phyloP scores from a whole-genome alignment of 2,888 invertebrate species.

The Sisyra nigra region DNA sequence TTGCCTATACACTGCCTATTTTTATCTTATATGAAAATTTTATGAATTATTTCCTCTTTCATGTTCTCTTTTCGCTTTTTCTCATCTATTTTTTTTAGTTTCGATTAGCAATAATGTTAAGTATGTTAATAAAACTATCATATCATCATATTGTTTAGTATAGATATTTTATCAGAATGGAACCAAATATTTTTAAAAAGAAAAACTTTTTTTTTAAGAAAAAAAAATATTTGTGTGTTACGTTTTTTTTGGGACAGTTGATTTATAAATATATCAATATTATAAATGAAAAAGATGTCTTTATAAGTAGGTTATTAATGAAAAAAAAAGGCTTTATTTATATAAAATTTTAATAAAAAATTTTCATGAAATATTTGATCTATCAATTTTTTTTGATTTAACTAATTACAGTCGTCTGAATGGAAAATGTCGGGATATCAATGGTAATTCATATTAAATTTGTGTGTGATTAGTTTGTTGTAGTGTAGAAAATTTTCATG shows the following conservation, averaged over 20 bases:
- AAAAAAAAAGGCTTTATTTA: not conserved
- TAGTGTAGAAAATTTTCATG: slow-evolving; percentile 1
- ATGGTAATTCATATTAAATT: too few relatives aligned
- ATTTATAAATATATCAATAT: slow-evolving; percentile 8
- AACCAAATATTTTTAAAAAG: not conserved
- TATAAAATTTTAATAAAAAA: not conserved
- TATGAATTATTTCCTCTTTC: too few relatives aligned
- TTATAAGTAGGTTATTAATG: slow-evolving; percentile 9
- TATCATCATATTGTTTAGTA: not conserved
- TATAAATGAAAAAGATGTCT: slow-evolving; percentile 7
- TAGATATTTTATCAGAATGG: not conserved
- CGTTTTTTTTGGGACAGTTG: slow-evolving; percentile 11
- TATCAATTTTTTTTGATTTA: not conserved
- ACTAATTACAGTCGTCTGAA: too few relatives aligned
- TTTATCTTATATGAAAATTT: too few relatives aligned
- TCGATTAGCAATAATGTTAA: too few relatives aligned
- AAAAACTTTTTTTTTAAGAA: not conserved
- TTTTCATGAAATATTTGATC: not conserved
- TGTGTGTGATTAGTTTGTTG: too few relatives aligned
- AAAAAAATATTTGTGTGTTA: not conserved
- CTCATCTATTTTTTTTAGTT: too few relatives aligned
- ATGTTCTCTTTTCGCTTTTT: too few relatives aligned
- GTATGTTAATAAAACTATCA: not conserved
- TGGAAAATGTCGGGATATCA: too few relatives aligned
- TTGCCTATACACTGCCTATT: too few relatives aligned